These are phyloP conservation scores for Polypterus senegalus DNA, from an alignment of 2,113 vertebrate species.

Conservation along the genomic window DNA sequence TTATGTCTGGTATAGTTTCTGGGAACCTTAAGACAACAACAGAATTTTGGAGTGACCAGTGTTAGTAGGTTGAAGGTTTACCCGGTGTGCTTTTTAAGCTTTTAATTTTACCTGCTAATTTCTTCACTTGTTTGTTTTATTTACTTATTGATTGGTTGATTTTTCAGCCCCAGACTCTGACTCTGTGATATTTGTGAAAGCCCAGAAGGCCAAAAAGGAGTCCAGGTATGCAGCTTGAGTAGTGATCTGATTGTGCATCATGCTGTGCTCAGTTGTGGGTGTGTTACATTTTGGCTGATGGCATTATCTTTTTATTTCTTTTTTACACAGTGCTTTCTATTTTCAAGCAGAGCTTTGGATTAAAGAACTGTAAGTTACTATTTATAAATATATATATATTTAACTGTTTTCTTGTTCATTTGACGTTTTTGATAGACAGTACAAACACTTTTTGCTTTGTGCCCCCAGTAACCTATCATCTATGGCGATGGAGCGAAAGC, in stretches of 20 bases:
- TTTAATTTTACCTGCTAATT: too few species aligned
- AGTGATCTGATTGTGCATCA: background rate
- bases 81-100: background rate
- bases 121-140: background rate
- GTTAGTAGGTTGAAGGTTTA: background rate
- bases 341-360: conserved; percentile 91
- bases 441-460: background rate
- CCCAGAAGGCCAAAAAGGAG: conserved; percentile 58
- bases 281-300: background rate
- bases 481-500: background rate
- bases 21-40: background rate
- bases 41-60: too few species aligned
- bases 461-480: background rate
- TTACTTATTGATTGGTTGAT: background rate
- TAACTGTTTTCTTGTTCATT: background rate
- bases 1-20: background rate
- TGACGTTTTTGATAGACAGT: background rate
- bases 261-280: background rate
- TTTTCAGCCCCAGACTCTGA: conserved; percentile 60
- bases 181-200: conserved; percentile 80
- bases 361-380: conserved; percentile 81
- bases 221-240: conserved; percentile 52
- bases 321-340: conserved; percentile 50
- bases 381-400: background rate
- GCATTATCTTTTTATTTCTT: conserved; percentile 8